Conservation (phyloP, 2,888 invertebrate genomes). For the Julus scandinavius region DNA sequence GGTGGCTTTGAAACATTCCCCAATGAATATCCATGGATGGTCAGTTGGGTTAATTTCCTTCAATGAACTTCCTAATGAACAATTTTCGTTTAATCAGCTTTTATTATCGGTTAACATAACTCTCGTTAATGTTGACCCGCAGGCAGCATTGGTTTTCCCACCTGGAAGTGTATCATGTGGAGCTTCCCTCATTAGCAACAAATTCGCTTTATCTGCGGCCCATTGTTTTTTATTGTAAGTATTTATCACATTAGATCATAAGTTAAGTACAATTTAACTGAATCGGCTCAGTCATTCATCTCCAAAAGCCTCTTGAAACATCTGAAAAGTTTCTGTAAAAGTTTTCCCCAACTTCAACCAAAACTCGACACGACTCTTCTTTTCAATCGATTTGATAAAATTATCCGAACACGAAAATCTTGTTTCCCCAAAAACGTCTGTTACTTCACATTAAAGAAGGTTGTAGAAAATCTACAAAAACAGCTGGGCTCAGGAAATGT, state of each 20-base stretch:
- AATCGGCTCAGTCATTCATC: no score
- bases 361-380: no score
- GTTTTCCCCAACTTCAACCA: no score
- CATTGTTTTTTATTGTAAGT: constrained; percentile 55
- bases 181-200: constrained; percentile 52
- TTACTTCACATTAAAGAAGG: no score
- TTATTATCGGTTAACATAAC: not conserved
- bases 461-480: no score
- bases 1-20: constrained; percentile 54
- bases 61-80: not conserved
- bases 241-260: not conserved
- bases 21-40: constrained; percentile 56
- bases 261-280: no score
- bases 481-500: no score
- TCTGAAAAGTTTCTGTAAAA: no score
- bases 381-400: no score
- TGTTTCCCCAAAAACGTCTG: no score
- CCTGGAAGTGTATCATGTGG: constrained; percentile 55
- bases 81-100: not conserved
- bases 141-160: constrained; percentile 54
- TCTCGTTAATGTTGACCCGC: not conserved
- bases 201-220: constrained; percentile 53
- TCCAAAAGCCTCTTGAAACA: no score
- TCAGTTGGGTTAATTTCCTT: constrained; percentile 2
- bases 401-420: no score